Base-by-base conservation (phyloP, 2,888 invertebrate species). In the Hemithea aestivaria region DNA sequence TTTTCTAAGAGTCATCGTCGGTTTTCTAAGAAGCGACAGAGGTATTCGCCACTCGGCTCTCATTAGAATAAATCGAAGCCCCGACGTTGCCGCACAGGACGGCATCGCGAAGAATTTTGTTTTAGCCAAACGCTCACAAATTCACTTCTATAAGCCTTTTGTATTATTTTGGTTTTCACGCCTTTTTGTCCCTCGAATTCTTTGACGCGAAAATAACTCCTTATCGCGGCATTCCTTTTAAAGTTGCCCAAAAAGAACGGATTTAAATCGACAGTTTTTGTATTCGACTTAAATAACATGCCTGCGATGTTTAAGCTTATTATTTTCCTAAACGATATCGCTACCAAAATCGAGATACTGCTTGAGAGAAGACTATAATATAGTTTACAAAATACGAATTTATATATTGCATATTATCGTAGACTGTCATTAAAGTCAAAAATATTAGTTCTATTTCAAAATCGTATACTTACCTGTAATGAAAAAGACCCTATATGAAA, bases 121-220 rank as follows among this genome's bases (percentile, higher is more conserved):
- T 85, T 81, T 82, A 81, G 72, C 74, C 84, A 77, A 84, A 84
- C 83, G 80, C 79, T 85, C 85, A 87, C 85, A 87, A 87, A 87
- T 87, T 87, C 85, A 84, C 79, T 71, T 81, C 80, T 82, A 81
- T 72, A 74, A 64, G 73, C 70, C 65, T 85, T 85, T 85, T 85
- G 79, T 82, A 73, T 82, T 83, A 82, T 85, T 87, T 87, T 79
- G 66, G 79, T 84, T 85, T 87, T 87, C 84, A 85, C 85, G 85
- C 85, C 80, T 85, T 87, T 85, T 87, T 85, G 78, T 72, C 78
- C 67, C 70, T 63, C 74, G 77, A 74, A 84, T 84, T 79, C 83
- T 70, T 75, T 77, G 79, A 82, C 74, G 81, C 83, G 71, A 84
- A 85, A 83, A 85, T 84, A 85, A 82, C 81, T 81, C 73, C 81